Conservation (phyloP, 2,888 invertebrate genomes). For the Platynereis dumerilii region DNA sequence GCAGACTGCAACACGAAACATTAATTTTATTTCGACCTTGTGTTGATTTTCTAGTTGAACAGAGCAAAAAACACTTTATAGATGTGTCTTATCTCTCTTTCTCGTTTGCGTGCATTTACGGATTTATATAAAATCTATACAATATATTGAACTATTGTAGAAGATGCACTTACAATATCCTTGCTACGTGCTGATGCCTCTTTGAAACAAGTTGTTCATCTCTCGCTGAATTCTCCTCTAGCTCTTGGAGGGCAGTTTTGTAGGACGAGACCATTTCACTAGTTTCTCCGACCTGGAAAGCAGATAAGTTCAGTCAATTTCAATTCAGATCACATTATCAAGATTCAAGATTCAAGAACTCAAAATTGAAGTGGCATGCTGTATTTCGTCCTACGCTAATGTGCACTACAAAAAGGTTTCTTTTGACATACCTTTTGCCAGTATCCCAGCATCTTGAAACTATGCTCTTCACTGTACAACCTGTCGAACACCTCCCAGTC, state of each 20-base stretch:
- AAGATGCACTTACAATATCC: conserved; percentile 52
- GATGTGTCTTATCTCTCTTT: too few relatives aligned
- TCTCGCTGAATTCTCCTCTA: conserved; percentile 50
- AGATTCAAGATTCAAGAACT: too few relatives aligned
- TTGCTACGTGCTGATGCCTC: conserved; percentile 57
- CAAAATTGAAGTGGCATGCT: too few relatives aligned
- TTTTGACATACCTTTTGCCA: conserved; percentile 61
- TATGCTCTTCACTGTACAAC: conserved; percentile 58
- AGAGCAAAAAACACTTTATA: too few relatives aligned
- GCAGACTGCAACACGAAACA: conserved; percentile 45
- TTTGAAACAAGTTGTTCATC: conserved; percentile 56
- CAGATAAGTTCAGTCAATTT: background rate
- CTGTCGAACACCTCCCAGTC: conserved; percentile 58
- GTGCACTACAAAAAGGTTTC: too few relatives aligned
- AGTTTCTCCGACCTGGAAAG: conserved; percentile 50
- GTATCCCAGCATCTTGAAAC: conserved; percentile 52
- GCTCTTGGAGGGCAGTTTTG: conserved; percentile 47
- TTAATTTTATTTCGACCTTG: too few relatives aligned
- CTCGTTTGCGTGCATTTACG: too few relatives aligned
- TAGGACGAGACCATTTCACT: conserved; percentile 54
- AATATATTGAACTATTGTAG: background rate
- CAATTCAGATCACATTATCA: background rate
- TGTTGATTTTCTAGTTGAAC: too few relatives aligned
- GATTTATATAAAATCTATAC: too few relatives aligned
- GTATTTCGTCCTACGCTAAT: background rate